Evolutionary conservation across 2,797 vertebrate genomes (phyloP).

Genomic region (Sarcoramphus papa): DNA sequence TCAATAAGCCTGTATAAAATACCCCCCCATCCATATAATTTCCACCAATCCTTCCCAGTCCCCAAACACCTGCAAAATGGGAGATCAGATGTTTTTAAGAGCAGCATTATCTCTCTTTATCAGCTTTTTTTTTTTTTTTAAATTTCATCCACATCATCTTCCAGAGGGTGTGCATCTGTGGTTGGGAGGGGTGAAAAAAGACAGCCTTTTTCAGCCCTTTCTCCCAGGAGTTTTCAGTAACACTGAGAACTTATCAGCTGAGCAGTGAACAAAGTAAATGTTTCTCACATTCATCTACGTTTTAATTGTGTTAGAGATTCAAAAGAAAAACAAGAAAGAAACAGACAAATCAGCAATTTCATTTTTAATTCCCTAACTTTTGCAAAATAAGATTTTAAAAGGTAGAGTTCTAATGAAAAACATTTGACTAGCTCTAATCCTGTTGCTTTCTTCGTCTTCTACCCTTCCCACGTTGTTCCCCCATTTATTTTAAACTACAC

Average conservation of each 20-base stretch:
- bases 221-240: background rate
- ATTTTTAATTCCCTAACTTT: background rate
- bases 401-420: background rate
- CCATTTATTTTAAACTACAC: background rate
- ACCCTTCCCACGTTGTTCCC: background rate
- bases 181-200: background rate
- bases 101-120: background rate
- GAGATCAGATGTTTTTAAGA: background rate
- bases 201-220: background rate
- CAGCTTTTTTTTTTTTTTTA: background rate
- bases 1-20: background rate
- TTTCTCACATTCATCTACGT: background rate
- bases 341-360: background rate
- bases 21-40: background rate
- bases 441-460: background rate
- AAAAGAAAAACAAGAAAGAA: background rate
- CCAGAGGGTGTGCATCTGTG: background rate
- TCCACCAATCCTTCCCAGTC: background rate
- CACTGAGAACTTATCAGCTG: background rate
- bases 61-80: background rate
- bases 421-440: background rate
- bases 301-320: background rate
- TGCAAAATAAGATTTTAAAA: background rate
- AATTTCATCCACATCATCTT: accelerated
- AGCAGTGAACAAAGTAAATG: background rate